Evolutionary conservation across 2,797 vertebrate species (phyloP), one percentile per base, ranked within the genome.

Genomic region (Eulemur coronatus): DNA sequence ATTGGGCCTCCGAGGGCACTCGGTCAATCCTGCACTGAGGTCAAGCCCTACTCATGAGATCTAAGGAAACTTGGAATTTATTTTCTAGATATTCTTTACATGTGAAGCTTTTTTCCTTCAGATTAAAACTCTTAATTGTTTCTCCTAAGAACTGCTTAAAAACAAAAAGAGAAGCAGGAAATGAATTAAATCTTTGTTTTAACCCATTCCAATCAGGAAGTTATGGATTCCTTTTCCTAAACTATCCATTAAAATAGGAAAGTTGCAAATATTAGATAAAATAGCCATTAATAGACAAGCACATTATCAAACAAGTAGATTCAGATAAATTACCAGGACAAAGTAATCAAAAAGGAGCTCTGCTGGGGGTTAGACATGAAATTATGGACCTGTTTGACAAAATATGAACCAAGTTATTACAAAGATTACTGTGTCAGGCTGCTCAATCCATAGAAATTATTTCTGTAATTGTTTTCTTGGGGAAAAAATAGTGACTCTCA

Each of bases 151-250:
- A 89, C 7, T 92, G 20, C 43, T 93, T 84, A 91, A 70, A 89
- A 75, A 70, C 46, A 52, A 96, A 97, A 87, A 94, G 28, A 6
- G 12, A 86, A 86, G 26, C 28, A 80, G 30, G 55, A 85, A 89
- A 89, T 89, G 0, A 73, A 82, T 75, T 84, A 86, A 63, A 84
- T 57, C 65, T 78, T 86, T 69, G 46, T 81, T 93, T 89, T 9
- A 63, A 41, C 13, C 33, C 18, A 96, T 10, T 63, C 52, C 50
- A 89, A 81, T 22, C 12, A 91, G 10, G 22, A 92, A 88, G 33
- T 65, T 69, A 84, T 12, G 14, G 41, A 87, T 91, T 91, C 30
- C 30, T 95, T 85, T 95, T 85, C 63, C 41, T 92, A 95, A 96
- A 85, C 41, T 92, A 80, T 65, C 38, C 12, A 75, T 33, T 55